phyloP scores from a whole-genome alignment of 2,797 vertebrate species.

The Melanotaenia nigrans region DNA sequence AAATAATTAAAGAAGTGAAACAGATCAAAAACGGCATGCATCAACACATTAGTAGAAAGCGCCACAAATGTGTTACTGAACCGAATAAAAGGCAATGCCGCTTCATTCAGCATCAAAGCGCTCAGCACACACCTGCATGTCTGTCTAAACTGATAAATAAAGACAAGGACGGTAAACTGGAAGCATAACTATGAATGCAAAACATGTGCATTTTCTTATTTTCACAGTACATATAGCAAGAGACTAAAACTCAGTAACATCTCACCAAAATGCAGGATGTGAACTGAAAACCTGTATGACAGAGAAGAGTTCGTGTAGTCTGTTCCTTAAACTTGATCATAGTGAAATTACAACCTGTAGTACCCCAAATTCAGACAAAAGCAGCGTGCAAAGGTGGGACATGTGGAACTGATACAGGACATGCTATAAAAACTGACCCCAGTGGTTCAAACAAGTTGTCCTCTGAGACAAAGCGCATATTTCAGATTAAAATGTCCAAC shows the following conservation, averaged over 20 bases:
- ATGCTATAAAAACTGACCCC: not conserved
- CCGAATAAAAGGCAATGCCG: constrained; percentile 47
- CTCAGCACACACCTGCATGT: constrained; percentile 50
- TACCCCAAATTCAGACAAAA: not conserved
- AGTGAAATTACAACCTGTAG: constrained; percentile 9
- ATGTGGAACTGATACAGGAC: not conserved
- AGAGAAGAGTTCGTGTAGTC: not conserved
- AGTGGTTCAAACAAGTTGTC: not conserved
- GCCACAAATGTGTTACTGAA: constrained; percentile 23
- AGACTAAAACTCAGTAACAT: no score
- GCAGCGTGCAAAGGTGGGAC: not conserved
- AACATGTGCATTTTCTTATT: constrained; percentile 4
- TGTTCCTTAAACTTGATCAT: not conserved
- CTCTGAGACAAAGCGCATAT: constrained; percentile 20
- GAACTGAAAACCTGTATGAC: not conserved
- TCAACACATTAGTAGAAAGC: constrained; percentile 13
- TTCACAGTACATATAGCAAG: not conserved
- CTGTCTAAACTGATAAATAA: constrained; percentile 12
- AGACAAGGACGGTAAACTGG: not conserved
- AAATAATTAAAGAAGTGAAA: constrained; percentile 38
- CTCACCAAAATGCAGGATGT: not conserved
- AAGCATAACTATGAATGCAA: not conserved
- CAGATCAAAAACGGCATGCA: constrained; percentile 45
- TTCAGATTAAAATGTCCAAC: constrained; percentile 37
- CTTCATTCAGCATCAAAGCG: constrained; percentile 65